A percentile compares a stretch with the other conserved stretches of the same genome.
Evolutionary conservation across 2,113 vertebrate species (phyloP).

Genomic region (Theristicus caerulescens): DNA sequence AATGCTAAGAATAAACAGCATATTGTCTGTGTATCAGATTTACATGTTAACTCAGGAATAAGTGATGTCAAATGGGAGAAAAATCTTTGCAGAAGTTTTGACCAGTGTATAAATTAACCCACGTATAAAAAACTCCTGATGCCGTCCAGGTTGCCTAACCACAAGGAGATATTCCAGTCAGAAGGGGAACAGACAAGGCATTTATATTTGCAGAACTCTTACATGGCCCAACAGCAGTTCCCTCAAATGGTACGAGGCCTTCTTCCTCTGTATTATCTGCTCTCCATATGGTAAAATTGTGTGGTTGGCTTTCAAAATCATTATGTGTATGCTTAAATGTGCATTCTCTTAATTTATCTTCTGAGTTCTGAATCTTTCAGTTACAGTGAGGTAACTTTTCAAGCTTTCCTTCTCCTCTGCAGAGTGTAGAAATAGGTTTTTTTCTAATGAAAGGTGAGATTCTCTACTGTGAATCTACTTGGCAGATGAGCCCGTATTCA

Average conservation of each 20-base stretch:
- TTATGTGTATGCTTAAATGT: neutral
- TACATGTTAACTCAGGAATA: neutral
- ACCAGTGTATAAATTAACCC: neutral
- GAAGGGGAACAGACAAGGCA: neutral
- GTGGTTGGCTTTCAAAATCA: neutral
- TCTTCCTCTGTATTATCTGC: neutral
- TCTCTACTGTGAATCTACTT: neutral
- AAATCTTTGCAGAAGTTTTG: neutral
- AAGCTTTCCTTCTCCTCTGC: neutral
- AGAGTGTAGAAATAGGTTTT: neutral
- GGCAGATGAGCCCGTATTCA: neutral
- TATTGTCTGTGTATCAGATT: neutral
- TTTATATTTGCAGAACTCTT: neutral
- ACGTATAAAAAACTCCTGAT: neutral
- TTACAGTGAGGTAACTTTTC: neutral
- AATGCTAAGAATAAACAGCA: neutral
- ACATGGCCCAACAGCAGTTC: neutral
- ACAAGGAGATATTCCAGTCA: neutral
- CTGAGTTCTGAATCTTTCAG: neutral
- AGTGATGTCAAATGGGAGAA: rapidly evolving
- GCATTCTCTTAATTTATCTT: neutral
- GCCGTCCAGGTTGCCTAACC: neutral
- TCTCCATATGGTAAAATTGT: neutral
- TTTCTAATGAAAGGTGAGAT: neutral
- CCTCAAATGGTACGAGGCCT: neutral